phyloP scores from a whole-genome alignment of 2,888 invertebrate genomes.

The Branchipolynoe longqiensis region DNA sequence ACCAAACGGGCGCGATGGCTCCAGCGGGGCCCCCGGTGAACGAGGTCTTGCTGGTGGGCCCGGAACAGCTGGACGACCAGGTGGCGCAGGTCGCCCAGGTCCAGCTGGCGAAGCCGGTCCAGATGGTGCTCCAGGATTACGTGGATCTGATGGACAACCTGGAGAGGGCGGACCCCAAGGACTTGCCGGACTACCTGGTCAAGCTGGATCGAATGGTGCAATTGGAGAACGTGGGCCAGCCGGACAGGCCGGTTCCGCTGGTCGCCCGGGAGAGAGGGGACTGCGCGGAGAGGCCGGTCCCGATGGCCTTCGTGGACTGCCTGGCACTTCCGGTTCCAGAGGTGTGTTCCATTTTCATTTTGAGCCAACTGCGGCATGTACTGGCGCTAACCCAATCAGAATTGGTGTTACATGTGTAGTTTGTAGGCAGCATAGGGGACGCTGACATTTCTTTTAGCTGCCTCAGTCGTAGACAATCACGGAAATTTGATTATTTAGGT shows the following conservation, averaged over 20 bases:
- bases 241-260: constrained; percentile 58
- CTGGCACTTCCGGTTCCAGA: constrained; percentile 52
- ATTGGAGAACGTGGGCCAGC: constrained; percentile 29
- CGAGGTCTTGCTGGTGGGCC: constrained; percentile 50
- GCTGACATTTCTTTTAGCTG: too few species aligned
- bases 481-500: too few species aligned
- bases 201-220: constrained; percentile 11
- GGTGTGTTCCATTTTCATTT: constrained; percentile 28
- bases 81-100: constrained; percentile 14
- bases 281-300: constrained; percentile 47
- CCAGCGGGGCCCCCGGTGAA: constrained; percentile 25
- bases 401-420: too few species aligned
- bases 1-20: background rate
- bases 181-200: constrained; percentile 61
- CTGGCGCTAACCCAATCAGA: too few species aligned
- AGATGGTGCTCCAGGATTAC: constrained; percentile 62
- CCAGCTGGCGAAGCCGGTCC: constrained; percentile 64
- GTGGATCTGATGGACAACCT: constrained; percentile 63
- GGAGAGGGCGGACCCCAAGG: constrained; percentile 60
- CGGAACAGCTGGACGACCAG: constrained; percentile 46
- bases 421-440: too few species aligned
- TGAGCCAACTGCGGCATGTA: too few species aligned
- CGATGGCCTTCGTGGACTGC: background rate
- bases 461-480: too few species aligned
- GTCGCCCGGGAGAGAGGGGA: constrained; percentile 59